A percentile compares a stretch with the other conserved stretches of the same genome.
phyloP scores from a whole-genome alignment of 2,888 invertebrate species.

The Temnothorax ravouxi region DNA sequence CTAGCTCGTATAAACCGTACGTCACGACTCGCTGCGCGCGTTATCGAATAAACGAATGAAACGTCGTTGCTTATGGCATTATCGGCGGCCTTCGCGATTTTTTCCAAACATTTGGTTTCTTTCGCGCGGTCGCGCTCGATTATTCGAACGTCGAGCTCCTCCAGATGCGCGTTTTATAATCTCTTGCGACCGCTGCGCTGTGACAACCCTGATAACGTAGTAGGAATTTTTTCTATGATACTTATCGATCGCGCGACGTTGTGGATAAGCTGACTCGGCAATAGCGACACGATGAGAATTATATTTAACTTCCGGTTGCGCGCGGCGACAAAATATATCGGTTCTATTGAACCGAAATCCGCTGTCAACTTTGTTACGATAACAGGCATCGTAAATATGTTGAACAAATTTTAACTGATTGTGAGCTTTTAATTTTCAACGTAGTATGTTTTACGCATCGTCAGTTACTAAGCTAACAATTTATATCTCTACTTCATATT shows the following conservation, averaged over 20 bases:
- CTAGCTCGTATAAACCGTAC: conserved; percentile 40
- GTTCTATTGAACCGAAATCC: conserved; percentile 14
- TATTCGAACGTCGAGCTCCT: conserved; percentile 24
- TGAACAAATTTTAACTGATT: conserved; percentile 20
- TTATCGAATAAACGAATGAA: conserved; percentile 54
- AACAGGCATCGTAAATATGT: conserved; percentile 23
- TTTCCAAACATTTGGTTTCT: conserved; percentile 11
- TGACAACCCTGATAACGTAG: conserved; percentile 19
- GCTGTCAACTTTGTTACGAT: conserved; percentile 21
- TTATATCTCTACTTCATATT: not conserved
- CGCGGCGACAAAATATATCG: not conserved
- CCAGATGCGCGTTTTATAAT: conserved; percentile 6
- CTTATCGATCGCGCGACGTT: conserved; percentile 23
- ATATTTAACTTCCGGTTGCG: conserved; percentile 44
- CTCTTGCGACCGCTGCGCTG: conserved; percentile 12
- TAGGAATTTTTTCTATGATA: not conserved
- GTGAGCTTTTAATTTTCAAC: not conserved
- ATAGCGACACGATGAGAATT: conserved; percentile 4
- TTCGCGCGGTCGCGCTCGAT: conserved; percentile 16
- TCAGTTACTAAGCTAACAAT: not conserved
- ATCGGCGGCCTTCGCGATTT: conserved; percentile 26
- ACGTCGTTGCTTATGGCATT: conserved; percentile 32
- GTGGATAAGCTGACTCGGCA: not conserved
- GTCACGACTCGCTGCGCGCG: conserved; percentile 30
- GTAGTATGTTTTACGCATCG: not conserved